Percentiles rank a stretch among this genome's conserved stretches.
phyloP scores from a whole-genome alignment of 2,888 invertebrate species.

The Chrysolina americana region DNA sequence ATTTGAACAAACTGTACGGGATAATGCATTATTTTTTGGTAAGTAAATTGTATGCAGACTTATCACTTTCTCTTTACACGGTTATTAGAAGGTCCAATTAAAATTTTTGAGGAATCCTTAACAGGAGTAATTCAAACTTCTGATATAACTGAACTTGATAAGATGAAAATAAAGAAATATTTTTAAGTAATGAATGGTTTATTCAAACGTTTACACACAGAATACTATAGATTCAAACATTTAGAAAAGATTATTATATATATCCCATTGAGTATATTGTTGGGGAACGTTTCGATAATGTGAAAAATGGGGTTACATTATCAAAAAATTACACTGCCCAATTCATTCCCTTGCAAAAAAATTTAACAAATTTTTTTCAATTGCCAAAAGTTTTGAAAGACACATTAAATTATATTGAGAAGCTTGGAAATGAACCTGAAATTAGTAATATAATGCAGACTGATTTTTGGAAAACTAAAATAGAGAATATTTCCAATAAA shows the following conservation, averaged over 20 bases:
- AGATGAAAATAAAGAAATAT: neutral
- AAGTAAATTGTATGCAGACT: neutral
- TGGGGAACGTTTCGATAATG: neutral
- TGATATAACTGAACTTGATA: neutral
- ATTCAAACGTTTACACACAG: neutral
- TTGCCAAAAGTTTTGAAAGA: slow-evolving; percentile 22
- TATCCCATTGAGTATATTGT: neutral
- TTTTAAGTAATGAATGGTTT: neutral
- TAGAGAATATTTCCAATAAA: slow-evolving; percentile 10
- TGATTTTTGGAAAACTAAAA: slow-evolving; percentile 24
- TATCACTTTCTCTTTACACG: neutral
- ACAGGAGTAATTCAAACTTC: neutral
- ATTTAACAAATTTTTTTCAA: slow-evolving; percentile 20
- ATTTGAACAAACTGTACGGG: neutral
- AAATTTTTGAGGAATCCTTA: neutral
- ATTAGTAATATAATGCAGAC: slow-evolving; percentile 13
- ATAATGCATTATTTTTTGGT: neutral
- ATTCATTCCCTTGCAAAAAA: slow-evolving; percentile 25
- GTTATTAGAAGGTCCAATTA: neutral
- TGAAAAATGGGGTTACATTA: neutral
- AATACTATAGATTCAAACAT: slow-evolving; percentile 1
- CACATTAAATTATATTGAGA: slow-evolving; percentile 15
- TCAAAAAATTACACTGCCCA: slow-evolving; percentile 29
- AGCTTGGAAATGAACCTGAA: slow-evolving; percentile 13
- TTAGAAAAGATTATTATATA: slow-evolving; percentile 1